Base-by-base conservation (phyloP, 2,888 invertebrate genomes). In the Euplagia quadripunctaria region DNA sequence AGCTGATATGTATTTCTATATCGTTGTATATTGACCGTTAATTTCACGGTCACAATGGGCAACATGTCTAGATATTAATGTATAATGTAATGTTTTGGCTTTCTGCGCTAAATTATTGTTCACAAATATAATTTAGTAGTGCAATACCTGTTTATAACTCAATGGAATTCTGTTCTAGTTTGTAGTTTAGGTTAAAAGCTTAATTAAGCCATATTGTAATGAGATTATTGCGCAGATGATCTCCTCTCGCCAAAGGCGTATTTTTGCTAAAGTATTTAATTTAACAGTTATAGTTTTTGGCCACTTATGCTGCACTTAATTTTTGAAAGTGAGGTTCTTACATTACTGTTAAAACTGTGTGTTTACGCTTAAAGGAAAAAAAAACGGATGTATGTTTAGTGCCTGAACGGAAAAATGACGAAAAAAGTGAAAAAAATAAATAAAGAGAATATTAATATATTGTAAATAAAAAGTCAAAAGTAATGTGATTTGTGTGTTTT, bases 391-490 rank as follows among this genome's bases (percentile, higher is more conserved):
- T 89, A 88, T 89, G 88, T 91, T 89, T 91, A 90, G 94, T 94
- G 95, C 94, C 94, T 94, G 93, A 91, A 92, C 88, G 91, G 90
- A 93, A 88, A 86, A 92, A 91, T 88, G 89, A 88, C 70, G 87
- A 90, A 89, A 88, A 87, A 88, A 70, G 51, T 70, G 86, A 87
- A 86, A 89, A 89, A 91, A 87, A 86, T 89, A 89, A 91, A 71
- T 64, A 61, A 90, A 94, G 93, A 94, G 92, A 92, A 94, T 94
- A 95, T 93, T 93, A 95, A 94, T 95, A 95, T 96, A 94, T 95
- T 95, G 95, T 95, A 95, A 95, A 95, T 94, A 95, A 95, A 94
- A 91, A 89, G 87, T 91, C 85, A 88, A 91, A 89, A 90, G 82
- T 89, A 87, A 88, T 88, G 86, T 86, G 82, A 74, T 78, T 79